Percentiles rank a stretch among this genome's conserved stretches.
Evolutionary conservation across 2,113 vertebrate species (phyloP).

Genomic region (Taurulus bubalis): DNA sequence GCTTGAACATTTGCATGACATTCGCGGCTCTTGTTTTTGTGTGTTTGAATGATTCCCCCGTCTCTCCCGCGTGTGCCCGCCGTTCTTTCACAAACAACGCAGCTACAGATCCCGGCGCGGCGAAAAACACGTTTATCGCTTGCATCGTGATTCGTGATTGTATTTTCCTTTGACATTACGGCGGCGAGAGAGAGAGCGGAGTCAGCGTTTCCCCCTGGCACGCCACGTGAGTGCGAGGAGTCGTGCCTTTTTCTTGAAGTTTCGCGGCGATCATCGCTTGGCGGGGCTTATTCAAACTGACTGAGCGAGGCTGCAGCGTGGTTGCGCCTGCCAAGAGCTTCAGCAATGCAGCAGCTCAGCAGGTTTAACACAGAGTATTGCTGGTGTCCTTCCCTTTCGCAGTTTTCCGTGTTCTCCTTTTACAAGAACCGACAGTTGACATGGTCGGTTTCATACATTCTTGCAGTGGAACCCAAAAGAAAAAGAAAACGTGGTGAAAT

Average conservation of each 20-base stretch:
- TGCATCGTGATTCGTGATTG: constrained; percentile 23
- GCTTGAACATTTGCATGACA: constrained; percentile 19
- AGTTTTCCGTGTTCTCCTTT: constrained; percentile 10
- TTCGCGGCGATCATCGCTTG: constrained; percentile 38
- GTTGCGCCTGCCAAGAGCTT: constrained; percentile 48
- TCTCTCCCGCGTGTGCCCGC: background rate
- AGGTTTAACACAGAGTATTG: constrained; percentile 48
- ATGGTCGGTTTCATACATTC: constrained; percentile 22
- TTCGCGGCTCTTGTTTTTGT: constrained; percentile 9
- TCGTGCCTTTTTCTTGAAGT: constrained; percentile 27
- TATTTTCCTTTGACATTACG: constrained; percentile 19
- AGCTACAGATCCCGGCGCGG: background rate
- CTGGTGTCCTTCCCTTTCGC: constrained; percentile 16
- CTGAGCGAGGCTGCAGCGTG: constrained; percentile 36
- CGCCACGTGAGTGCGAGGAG: background rate
- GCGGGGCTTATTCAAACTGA: constrained; percentile 50
- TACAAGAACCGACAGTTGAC: constrained; percentile 58
- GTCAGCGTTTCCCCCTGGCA: constrained; percentile 10
- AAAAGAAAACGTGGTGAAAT: constrained; percentile 19
- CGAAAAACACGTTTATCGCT: constrained; percentile 14
- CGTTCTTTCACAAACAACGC: background rate
- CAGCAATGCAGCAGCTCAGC: constrained; percentile 46
- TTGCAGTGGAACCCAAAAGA: constrained; percentile 38
- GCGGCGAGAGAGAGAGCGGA: constrained; percentile 4
- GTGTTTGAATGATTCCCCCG: background rate